Evolutionary conservation across 2,113 vertebrate species (phyloP).

Genomic region (Sturnira hondurensis): DNA sequence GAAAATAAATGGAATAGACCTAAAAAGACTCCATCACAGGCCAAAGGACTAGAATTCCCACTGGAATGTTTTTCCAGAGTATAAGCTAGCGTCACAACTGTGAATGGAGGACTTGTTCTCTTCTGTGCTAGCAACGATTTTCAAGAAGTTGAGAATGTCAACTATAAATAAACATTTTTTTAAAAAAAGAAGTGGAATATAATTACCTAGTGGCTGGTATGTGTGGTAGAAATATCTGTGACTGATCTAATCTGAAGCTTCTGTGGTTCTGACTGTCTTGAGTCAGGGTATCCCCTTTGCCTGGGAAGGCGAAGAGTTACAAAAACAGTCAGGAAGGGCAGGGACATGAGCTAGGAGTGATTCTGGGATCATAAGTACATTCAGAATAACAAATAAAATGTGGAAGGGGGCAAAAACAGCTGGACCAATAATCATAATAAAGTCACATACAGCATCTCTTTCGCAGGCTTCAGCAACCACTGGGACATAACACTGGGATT

Average conservation of each 20-base stretch:
- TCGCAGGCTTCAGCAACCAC: background rate
- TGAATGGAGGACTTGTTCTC: constrained; percentile 47
- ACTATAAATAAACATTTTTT: background rate
- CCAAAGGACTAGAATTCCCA: constrained; percentile 53
- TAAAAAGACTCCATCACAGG: constrained; percentile 54
- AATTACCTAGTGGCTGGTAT: constrained; percentile 46
- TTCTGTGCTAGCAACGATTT: background rate
- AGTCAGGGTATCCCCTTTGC: background rate
- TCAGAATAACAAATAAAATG: background rate
- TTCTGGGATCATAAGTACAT: constrained; percentile 6
- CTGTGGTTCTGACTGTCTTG: background rate
- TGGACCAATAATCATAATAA: background rate
- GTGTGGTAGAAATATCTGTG: background rate
- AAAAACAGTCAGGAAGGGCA: constrained; percentile 33
- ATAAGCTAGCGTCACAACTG: constrained; percentile 36
- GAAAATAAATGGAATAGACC: constrained; percentile 53
- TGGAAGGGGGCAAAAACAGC: background rate
- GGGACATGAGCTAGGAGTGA: background rate
- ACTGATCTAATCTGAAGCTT: background rate
- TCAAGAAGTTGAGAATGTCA: background rate
- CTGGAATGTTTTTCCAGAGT: constrained; percentile 55
- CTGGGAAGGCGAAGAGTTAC: constrained; percentile 25
- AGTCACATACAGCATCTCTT: background rate
- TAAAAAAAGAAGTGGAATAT: background rate
- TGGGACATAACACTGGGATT: background rate